Conservation (phyloP, 2,113 vertebrate genomes). For the Chlorodrepanis virens region DNA sequence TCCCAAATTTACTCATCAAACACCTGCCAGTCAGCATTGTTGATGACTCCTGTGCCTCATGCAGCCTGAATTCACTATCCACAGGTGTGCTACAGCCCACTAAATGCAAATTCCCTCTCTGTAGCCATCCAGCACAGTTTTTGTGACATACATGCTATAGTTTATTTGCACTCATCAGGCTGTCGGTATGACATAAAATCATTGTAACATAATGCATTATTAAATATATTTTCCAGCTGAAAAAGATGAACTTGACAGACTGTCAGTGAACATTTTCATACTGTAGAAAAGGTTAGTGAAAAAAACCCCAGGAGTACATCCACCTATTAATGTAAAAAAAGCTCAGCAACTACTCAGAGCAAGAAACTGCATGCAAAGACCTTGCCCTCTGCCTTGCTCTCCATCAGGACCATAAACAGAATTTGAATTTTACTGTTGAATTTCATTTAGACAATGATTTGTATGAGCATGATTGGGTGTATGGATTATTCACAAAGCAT, state of each 20-base stretch:
- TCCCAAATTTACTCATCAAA: not conserved
- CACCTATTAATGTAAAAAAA: not conserved
- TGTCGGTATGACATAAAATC: conserved; percentile 73
- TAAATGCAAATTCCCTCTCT: not conserved
- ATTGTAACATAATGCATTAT: conserved; percentile 74
- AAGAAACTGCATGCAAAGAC: not conserved
- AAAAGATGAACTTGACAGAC: conserved; percentile 45
- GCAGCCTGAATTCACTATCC: not conserved
- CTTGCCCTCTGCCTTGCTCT: not conserved
- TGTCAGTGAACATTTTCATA: conserved; percentile 56
- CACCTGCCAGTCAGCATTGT: not conserved
- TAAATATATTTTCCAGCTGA: conserved; percentile 69
- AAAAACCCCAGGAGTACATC: not conserved
- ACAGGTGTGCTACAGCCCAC: not conserved
- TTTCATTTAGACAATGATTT: not conserved
- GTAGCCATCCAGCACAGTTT: not conserved
- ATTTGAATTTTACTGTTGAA: not conserved
- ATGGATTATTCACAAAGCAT: not conserved
- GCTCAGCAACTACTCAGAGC: not conserved
- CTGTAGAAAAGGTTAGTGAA: conserved; percentile 22
- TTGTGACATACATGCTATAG: not conserved
- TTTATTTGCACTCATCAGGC: conserved; percentile 65
- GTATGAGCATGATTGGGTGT: not conserved
- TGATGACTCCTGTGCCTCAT: not conserved
- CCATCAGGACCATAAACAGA: not conserved